Conservation (phyloP, 2,888 invertebrate genomes). For the Galerucella calmariensis region DNA sequence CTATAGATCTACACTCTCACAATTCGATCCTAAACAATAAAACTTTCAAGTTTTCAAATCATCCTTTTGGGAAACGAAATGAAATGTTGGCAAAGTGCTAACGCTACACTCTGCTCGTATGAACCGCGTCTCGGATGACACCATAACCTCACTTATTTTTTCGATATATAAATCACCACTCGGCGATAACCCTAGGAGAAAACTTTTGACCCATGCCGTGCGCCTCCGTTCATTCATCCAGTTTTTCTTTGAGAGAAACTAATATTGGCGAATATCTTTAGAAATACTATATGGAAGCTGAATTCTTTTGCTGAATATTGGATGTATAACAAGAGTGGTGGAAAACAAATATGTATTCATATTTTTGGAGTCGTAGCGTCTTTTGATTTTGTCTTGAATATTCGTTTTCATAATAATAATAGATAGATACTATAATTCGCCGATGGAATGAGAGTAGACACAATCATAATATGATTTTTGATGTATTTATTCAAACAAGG, state of each 20-base stretch:
- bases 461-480: too few species aligned
- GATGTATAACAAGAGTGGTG: neutral
- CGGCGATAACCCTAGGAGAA: neutral
- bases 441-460: too few species aligned
- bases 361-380: too few species aligned
- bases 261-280: neutral
- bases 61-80: slow-evolving; percentile 15
- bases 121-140: slow-evolving; percentile 4
- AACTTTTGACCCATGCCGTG: slow-evolving; percentile 7
- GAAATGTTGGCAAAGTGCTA: slow-evolving; percentile 16
- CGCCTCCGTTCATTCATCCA: neutral
- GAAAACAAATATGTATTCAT: too few species aligned
- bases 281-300: neutral
- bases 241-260: neutral
- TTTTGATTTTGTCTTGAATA: too few species aligned
- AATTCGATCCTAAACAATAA: slow-evolving; percentile 3
- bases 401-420: too few species aligned
- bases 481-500: too few species aligned
- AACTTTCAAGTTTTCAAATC: slow-evolving; percentile 7
- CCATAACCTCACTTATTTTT: slow-evolving; percentile 16
- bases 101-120: neutral
- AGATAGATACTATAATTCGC: too few species aligned
- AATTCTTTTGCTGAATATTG: neutral
- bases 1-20: neutral
- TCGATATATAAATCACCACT: slow-evolving; percentile 9